Base-by-base conservation (phyloP, 1,140 invertebrate species). In the Phocides pigmalion region DNA sequence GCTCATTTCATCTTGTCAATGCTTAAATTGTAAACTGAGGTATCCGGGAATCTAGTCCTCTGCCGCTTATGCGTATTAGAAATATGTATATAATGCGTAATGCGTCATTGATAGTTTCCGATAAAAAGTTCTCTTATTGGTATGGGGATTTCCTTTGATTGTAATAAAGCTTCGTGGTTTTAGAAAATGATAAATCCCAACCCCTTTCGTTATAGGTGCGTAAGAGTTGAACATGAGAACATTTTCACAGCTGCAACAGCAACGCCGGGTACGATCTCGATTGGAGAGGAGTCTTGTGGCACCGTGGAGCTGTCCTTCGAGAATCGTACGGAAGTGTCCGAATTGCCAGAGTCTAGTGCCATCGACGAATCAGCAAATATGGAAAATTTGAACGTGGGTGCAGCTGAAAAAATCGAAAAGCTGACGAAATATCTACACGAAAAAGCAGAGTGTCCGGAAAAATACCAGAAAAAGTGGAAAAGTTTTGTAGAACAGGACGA, bases 401-500 rank as follows among this genome's bases (percentile, higher is more conserved):
- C 76, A 67, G 78, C 76, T 59, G 84, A 89, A 89, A 89, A 89
- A 88, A 89, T 89, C 25, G 87, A 81, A 89, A 89, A 88, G 75
- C 79, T 89, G 17, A 89, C 87, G 50, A 89, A 89, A 82, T 88
- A 88, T 58, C 64, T 88, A 37, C 77, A 85, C 28, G 76, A 75
- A 64, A 76, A 54, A 58, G 50, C 64, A 53, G 42, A 53, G 20
- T 66, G 39, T 28, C 25, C 39, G 12, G 53, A 68, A 44, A 76
- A 77, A 68, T 37, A 41, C 17, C 32, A 63, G 46, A 83, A 86
- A 79, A 82, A 86, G 77, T 86, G 83, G 87, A 81, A 84, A 84
- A 80, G 77, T 50, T 70, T 70, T 39, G 22, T 66, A 20, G 77
- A 80, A 19, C 20, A 53, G 3, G 72, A 78, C 54, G 62, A 76